These are phyloP conservation scores for Bombyx huttoni DNA, from an alignment of 2,888 invertebrate species.

Conservation along the genomic window DNA sequence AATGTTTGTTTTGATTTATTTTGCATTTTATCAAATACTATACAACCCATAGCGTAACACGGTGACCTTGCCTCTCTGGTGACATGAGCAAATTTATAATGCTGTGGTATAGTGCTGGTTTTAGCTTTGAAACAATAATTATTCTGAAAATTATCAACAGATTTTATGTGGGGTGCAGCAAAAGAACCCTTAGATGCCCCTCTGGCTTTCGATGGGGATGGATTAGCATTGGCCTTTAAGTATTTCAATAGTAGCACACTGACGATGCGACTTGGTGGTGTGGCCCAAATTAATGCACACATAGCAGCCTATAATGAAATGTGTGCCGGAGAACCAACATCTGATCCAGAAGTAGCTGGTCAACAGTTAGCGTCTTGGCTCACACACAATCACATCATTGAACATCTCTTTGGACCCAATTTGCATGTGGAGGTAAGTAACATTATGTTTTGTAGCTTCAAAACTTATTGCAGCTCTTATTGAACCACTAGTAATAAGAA, in stretches of 20 bases:
- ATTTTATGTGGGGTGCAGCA: slow-evolving; percentile 96
- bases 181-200: slow-evolving; percentile 92
- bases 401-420: slow-evolving; percentile 97
- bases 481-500: no score
- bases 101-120: no score
- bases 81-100: no score
- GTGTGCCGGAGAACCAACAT: slow-evolving; percentile 88
- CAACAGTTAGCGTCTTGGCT: slow-evolving; percentile 91
- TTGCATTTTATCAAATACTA: no score
- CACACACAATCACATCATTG: slow-evolving; percentile 89
- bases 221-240: slow-evolving; percentile 93
- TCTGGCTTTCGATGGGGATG: slow-evolving; percentile 89
- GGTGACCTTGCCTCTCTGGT: no score
- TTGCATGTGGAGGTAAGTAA: slow-evolving; percentile 88
- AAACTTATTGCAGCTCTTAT: no score
- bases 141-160: slow-evolving; percentile 37
- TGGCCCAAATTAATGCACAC: slow-evolving; percentile 94
- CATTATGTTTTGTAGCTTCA: no score
- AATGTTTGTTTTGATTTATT: no score
- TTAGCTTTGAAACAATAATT: no score
- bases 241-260: slow-evolving; percentile 95
- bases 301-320: slow-evolving; percentile 93
- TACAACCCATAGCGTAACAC: no score
- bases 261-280: slow-evolving; percentile 93
- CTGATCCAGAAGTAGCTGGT: slow-evolving; percentile 88